Conservation (phyloP, 1,140 invertebrate genomes). For the Lordiphosa mommai region DNA sequence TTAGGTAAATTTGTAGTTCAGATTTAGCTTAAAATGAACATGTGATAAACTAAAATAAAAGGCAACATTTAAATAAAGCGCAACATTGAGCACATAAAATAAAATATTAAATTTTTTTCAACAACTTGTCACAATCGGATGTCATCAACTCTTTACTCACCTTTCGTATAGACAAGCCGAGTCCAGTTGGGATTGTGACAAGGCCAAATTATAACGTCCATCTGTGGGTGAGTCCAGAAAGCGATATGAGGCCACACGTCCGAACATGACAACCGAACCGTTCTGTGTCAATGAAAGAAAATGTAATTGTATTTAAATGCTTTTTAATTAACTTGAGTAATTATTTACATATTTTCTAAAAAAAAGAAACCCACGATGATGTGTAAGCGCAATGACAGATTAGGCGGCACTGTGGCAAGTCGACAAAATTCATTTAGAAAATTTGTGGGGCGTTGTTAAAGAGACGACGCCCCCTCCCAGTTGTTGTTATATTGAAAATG, state of each 20-base stretch:
- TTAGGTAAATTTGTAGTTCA: too few species aligned
- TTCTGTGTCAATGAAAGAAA: constrained; percentile 81
- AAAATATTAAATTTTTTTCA: not conserved
- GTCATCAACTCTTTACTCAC: constrained; percentile 77
- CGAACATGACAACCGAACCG: constrained; percentile 93
- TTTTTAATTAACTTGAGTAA: constrained; percentile 28
- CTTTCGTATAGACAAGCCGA: constrained; percentile 89
- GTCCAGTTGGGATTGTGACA: constrained; percentile 85
- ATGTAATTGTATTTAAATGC: not conserved
- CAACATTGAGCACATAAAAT: constrained; percentile 9
- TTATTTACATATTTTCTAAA: constrained; percentile 28
- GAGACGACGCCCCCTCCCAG: constrained; percentile 40
- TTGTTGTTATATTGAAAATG: not conserved
- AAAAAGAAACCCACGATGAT: not conserved
- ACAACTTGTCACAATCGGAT: too few species aligned
- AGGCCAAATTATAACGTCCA: constrained; percentile 85
- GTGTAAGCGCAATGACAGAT: constrained; percentile 30
- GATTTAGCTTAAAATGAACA: too few species aligned
- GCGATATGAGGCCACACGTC: constrained; percentile 93
- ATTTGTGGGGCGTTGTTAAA: constrained; percentile 61
- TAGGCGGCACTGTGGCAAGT: constrained; percentile 36
- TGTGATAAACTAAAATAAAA: not conserved
- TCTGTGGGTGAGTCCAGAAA: constrained; percentile 95
- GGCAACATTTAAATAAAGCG: constrained; percentile 9
- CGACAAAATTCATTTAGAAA: constrained; percentile 20